Conservation (phyloP, 2,888 invertebrate species). For the Drosophila incognita region DNA sequence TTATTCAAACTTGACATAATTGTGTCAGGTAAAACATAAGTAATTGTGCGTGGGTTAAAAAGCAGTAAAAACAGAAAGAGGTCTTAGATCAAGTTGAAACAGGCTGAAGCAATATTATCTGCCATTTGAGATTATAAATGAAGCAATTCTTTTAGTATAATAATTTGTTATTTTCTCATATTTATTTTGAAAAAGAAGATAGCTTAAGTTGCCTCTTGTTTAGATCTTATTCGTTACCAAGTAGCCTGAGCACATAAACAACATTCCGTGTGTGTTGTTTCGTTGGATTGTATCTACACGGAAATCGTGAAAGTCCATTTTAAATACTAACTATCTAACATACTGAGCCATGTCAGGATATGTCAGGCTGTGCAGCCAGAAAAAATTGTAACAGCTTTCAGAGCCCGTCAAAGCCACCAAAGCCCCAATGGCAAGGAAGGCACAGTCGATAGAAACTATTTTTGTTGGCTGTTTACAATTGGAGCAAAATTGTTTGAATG, state of each 20-base stretch:
- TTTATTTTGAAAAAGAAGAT: not conserved
- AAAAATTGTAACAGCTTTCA: slow-evolving; percentile 57
- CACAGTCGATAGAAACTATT: slow-evolving; percentile 23
- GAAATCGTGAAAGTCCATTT: slow-evolving; percentile 69
- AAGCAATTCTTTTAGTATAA: not conserved
- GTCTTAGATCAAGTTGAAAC: slow-evolving; percentile 27
- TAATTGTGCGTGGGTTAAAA: not conserved
- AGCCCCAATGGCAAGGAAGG: slow-evolving; percentile 34
- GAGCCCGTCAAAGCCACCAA: slow-evolving; percentile 29
- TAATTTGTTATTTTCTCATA: too few species aligned
- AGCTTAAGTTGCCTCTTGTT: not conserved
- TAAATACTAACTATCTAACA: slow-evolving; percentile 35
- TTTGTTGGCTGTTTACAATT: slow-evolving; percentile 35
- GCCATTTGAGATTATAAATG: slow-evolving; percentile 1
- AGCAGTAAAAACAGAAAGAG: not conserved
- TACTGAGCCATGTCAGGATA: slow-evolving; percentile 26
- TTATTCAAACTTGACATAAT: slow-evolving; percentile 26
- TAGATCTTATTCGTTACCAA: not conserved
- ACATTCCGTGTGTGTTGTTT: slow-evolving; percentile 2
- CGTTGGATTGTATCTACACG: slow-evolving; percentile 16
- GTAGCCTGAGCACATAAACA: not conserved
- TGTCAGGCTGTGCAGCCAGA: slow-evolving; percentile 12
- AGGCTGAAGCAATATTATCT: not conserved
- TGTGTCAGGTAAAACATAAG: slow-evolving; percentile 30
- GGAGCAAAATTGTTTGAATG: slow-evolving; percentile 62